phyloP scores from a whole-genome alignment of 1,140 invertebrate species.

The Acyrthosiphon pisum region DNA sequence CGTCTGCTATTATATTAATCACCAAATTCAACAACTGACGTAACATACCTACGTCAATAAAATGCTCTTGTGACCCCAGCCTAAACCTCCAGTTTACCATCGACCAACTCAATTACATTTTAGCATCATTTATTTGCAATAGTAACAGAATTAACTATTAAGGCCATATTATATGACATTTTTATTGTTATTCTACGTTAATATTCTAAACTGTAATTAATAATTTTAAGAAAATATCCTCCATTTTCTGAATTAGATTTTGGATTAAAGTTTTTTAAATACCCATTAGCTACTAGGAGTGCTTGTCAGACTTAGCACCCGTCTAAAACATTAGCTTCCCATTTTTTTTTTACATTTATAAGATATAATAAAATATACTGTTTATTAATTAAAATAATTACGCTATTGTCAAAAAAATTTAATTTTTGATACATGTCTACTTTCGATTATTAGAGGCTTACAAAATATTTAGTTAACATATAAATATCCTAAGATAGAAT shows the following conservation, averaged over 20 bases:
- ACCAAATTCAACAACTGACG: too few relatives aligned
- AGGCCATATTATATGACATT: not conserved
- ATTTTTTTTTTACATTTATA: not conserved
- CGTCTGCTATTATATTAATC: too few relatives aligned
- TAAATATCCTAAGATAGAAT: too few relatives aligned
- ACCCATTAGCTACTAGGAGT: not conserved
- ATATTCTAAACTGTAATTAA: not conserved
- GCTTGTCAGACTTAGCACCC: not conserved
- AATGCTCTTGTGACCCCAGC: too few relatives aligned
- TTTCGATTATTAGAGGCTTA: not conserved
- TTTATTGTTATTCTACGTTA: not conserved
- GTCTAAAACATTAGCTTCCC: not conserved
- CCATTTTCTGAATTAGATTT: not conserved
- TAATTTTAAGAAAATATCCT: not conserved
- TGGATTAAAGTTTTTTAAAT: not conserved
- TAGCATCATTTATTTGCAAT: not conserved
- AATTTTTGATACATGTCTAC: not conserved
- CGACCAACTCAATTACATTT: not conserved
- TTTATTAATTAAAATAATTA: not conserved
- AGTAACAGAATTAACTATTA: not conserved
- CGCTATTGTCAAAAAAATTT: not conserved
- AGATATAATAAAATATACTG: not conserved
- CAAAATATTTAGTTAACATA: too few relatives aligned
- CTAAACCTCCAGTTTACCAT: not conserved
- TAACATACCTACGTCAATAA: too few relatives aligned